Base-by-base conservation (phyloP, 1,140 invertebrate genomes). In the Frieseomelitta varia region DNA sequence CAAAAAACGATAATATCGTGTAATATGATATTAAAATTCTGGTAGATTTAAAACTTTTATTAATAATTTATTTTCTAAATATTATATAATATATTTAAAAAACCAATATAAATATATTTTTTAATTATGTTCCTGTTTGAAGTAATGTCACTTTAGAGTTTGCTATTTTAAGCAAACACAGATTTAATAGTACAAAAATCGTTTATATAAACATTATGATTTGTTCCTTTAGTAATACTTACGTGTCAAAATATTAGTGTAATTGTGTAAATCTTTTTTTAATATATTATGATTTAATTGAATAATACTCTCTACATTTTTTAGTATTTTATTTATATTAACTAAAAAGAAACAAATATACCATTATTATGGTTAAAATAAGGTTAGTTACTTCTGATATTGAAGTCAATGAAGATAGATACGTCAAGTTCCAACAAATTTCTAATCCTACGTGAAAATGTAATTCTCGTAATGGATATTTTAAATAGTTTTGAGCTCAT, bases 151-250 rank as follows among this genome's bases (percentile, higher is more conserved):
- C 39, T 39, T 21, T 14, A 65, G 27, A 69, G n/a, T 51, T 21
- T 30, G 21, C 27, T 78, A 34, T 21, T 69, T 30, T 34, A 78
- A 65, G 55, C 55, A 55, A 65, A 30, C 53, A 19, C 63, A 79
- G 68, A 47, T 79, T 86, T 84, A 75, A 88, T 77, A 65, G 53
- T 77, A 88, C 61, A 80, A 87, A 77, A 53, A 30, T 78, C 68
- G 30, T 69, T 79, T 34, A 79, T 55, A 68, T 65, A 61, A 47
- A 82, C 71, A 6, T 87, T 11, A n/a, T 63, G 71, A 39, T 69
- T 81, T 81, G 58, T 74, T 74, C 27, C 79, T 81, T 39, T 81
- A 81, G 27, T 17, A 30, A 17, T n/a, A 15, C 24, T 10, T 53
- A 73, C 21, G 73, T 61, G 21, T 79, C 53, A 27, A 79, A 79